A percentile compares a stretch with the other conserved stretches of the same genome.
Evolutionary conservation across 2,113 vertebrate genomes (phyloP).

Genomic region (Hemichromis elongatus): DNA sequence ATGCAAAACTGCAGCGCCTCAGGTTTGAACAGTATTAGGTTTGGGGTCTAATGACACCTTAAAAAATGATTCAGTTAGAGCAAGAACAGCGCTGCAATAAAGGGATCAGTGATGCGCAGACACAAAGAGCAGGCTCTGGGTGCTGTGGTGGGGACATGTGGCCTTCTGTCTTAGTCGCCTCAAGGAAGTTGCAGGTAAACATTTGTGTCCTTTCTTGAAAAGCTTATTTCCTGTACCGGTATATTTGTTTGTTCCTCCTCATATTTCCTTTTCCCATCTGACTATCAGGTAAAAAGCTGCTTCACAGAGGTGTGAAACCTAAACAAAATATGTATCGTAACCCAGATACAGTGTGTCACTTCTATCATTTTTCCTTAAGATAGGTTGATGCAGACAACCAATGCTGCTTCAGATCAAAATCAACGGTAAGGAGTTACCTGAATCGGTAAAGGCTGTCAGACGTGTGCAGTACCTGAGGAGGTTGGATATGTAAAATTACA

Average conservation of each 20-base stretch:
- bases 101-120: neutral
- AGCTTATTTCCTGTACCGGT: neutral
- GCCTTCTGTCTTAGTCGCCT: neutral
- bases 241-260: neutral
- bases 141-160: neutral
- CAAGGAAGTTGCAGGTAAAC: neutral
- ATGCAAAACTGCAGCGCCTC: neutral
- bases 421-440: neutral
- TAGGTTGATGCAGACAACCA: neutral
- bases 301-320: neutral
- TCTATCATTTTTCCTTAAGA: neutral
- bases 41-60: neutral
- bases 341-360: neutral
- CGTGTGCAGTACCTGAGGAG: neutral
- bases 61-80: neutral
- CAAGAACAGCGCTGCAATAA: neutral
- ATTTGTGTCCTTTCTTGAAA: neutral
- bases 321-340: neutral
- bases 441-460: neutral
- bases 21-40: neutral
- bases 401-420: neutral
- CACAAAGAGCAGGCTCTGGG: neutral
- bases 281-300: neutral
- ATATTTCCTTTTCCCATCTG: neutral
- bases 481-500: accelerated